phyloP scores from a whole-genome alignment of 2,888 invertebrate genomes.

The Nowickia ferox region DNA sequence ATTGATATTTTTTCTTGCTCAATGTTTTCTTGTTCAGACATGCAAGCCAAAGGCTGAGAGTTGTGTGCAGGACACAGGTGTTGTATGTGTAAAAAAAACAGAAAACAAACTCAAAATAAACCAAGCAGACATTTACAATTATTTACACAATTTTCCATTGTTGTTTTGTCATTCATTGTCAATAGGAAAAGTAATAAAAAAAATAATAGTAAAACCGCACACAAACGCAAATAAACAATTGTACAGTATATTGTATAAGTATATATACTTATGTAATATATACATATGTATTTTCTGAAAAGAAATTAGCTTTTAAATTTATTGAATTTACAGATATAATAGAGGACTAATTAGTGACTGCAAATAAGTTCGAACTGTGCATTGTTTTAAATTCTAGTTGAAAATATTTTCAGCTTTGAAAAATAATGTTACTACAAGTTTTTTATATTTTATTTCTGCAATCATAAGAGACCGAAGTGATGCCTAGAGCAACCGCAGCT shows the following conservation, averaged over 20 bases:
- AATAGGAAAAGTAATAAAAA: slow-evolving; percentile 31
- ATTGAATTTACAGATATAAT: background rate
- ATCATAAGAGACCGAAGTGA: background rate
- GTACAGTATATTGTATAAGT: too few species aligned
- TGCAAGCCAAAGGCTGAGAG: slow-evolving; percentile 17
- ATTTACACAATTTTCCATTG: slow-evolving; percentile 16
- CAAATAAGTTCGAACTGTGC: background rate
- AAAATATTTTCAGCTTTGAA: background rate
- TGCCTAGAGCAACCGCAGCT: slow-evolving; percentile 41
- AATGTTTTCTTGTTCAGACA: background rate
- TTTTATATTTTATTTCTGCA: background rate
- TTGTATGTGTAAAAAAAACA: slow-evolving; percentile 5
- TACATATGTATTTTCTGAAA: background rate
- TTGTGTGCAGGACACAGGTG: slow-evolving; percentile 36
- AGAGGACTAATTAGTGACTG: background rate
- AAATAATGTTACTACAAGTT: background rate
- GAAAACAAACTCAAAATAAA: background rate
- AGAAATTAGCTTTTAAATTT: background rate
- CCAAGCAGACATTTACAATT: slow-evolving; percentile 36
- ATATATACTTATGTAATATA: background rate
- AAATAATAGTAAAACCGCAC: slow-evolving; percentile 13
- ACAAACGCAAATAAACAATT: background rate
- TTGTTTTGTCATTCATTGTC: slow-evolving; percentile 34
- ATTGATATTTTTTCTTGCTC: slow-evolving; percentile 34
- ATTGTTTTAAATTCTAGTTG: background rate